phyloP scores from a whole-genome alignment of 2,797 vertebrate genomes.

The Acropternis orthonyx region DNA sequence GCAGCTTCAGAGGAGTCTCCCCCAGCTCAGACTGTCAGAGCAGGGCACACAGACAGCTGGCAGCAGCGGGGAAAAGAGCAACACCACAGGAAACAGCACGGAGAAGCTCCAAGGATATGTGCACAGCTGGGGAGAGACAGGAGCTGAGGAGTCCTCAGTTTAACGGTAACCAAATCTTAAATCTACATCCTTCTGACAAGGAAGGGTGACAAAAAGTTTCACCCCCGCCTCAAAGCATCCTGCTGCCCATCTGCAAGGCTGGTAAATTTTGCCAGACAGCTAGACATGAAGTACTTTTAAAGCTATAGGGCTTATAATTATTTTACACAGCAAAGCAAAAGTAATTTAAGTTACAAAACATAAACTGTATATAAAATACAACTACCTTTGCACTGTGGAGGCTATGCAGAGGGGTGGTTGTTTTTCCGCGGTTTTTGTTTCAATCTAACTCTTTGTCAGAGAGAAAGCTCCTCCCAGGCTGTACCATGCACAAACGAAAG shows the following conservation, averaged over 20 bases:
- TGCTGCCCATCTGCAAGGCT: background rate
- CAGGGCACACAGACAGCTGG: background rate
- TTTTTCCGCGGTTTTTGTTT: background rate
- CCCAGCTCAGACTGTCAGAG: background rate
- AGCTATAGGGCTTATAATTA: background rate
- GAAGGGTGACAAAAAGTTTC: background rate
- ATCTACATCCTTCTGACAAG: background rate
- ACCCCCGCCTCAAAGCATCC: background rate
- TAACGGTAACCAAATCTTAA: background rate
- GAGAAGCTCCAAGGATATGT: background rate
- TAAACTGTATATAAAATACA: background rate
- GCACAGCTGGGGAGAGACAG: background rate
- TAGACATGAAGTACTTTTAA: background rate
- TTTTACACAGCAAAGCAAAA: background rate
- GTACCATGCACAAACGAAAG: constrained; percentile 7
- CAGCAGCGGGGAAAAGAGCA: background rate
- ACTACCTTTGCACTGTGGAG: too few species aligned
- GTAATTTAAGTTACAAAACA: background rate
- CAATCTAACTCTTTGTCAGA: background rate
- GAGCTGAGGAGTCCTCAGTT: background rate
- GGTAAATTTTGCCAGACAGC: background rate
- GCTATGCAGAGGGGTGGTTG: accelerated
- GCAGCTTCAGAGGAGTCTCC: background rate
- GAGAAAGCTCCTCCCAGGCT: constrained; percentile 24
- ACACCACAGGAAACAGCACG: background rate